Conservation (phyloP, 2,888 invertebrate species). For the Euphydryas editha region DNA sequence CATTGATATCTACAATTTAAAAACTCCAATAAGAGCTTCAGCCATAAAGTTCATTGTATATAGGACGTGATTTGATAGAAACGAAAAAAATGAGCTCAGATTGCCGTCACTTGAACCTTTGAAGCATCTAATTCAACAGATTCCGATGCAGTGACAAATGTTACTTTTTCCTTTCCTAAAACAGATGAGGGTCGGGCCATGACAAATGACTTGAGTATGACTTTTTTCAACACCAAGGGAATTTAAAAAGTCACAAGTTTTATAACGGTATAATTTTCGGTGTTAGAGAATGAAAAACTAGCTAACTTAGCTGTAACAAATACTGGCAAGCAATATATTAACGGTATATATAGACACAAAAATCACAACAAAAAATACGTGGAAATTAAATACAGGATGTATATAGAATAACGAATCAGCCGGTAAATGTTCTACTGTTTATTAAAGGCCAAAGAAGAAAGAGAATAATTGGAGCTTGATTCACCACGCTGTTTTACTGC, state of each 20-base stretch:
- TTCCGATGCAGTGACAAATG: constrained; percentile 82
- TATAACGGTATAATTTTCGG: too few species aligned
- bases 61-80: constrained; percentile 44
- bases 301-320: too few species aligned
- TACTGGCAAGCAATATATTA: too few species aligned
- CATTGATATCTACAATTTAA: background rate
- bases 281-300: too few species aligned
- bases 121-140: constrained; percentile 77
- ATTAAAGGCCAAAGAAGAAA: too few species aligned
- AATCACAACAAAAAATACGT: too few species aligned
- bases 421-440: too few species aligned
- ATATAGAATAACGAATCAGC: too few species aligned
- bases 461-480: too few species aligned
- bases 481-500: too few species aligned
- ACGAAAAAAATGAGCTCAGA: constrained; percentile 69
- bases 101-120: constrained; percentile 61
- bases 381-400: too few species aligned
- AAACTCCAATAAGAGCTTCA: constrained; percentile 14
- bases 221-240: background rate
- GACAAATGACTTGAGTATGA: constrained; percentile 4
- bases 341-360: too few species aligned
- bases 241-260: background rate
- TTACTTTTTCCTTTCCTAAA: constrained; percentile 67
- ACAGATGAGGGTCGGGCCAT: constrained; percentile 49
- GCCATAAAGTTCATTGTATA: constrained; percentile 26